Conservation (phyloP, 2,888 invertebrate genomes). For the Ferdinandea cuprea region DNA sequence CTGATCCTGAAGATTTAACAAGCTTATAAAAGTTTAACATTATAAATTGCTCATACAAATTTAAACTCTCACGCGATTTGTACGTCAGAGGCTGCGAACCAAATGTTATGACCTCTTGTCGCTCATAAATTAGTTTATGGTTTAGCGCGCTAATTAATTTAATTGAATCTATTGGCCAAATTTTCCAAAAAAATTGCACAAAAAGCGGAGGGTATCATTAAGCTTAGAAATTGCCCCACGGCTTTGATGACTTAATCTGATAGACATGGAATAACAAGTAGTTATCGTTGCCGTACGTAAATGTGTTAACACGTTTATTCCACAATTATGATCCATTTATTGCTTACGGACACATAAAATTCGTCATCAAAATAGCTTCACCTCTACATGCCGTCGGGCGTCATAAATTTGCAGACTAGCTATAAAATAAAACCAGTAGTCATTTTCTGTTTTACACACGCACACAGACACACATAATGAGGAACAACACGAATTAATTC, state of each 20-base stretch:
- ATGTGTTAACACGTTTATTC: slow-evolving; percentile 68
- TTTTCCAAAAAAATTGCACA: slow-evolving; percentile 20
- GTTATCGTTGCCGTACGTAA: slow-evolving; percentile 7
- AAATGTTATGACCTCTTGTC: background rate
- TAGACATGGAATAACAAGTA: slow-evolving; percentile 10
- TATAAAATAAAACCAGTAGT: slow-evolving; percentile 58
- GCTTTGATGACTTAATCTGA: slow-evolving; percentile 48
- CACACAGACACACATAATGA: slow-evolving; percentile 10
- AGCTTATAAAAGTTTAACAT: too few species aligned
- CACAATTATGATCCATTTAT: slow-evolving; percentile 63
- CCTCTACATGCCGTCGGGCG: slow-evolving; percentile 31
- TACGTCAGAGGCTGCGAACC: too few species aligned
- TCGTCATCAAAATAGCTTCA: slow-evolving; percentile 55
- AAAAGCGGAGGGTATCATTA: slow-evolving; percentile 8
- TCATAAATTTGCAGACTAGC: slow-evolving; percentile 63
- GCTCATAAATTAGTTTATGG: slow-evolving; percentile 4
- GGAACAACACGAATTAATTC: slow-evolving; percentile 64
- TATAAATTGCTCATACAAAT: too few species aligned
- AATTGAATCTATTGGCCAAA: slow-evolving; percentile 34
- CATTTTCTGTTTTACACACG: slow-evolving; percentile 7
- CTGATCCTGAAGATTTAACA: too few species aligned
- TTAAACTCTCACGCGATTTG: too few species aligned
- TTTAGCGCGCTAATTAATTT: slow-evolving; percentile 28
- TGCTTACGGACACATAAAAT: slow-evolving; percentile 65
- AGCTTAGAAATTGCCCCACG: slow-evolving; percentile 1